Conservation (phyloP, 2,113 vertebrate genomes). For the Petroica traversi region DNA sequence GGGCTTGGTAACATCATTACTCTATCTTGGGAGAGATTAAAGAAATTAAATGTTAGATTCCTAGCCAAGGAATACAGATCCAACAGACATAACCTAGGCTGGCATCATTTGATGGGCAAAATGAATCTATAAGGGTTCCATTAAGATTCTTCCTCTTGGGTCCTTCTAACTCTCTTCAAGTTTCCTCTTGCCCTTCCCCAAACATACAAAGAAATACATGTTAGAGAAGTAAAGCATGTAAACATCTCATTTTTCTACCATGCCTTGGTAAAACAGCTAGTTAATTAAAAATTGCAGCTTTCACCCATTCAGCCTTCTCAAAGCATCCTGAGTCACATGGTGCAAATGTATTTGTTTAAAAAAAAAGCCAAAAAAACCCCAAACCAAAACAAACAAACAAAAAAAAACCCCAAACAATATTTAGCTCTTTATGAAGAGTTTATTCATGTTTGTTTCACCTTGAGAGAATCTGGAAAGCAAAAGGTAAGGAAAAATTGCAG, state of each 20-base stretch:
- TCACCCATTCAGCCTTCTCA: not conserved
- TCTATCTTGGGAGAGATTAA: slow-evolving; percentile 27
- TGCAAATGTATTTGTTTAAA: not conserved
- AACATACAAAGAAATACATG: not conserved
- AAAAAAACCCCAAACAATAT: too few relatives aligned
- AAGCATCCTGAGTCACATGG: not conserved
- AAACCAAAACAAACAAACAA: too few relatives aligned
- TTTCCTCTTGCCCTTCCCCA: not conserved
- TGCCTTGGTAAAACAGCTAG: not conserved
- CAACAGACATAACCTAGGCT: not conserved
- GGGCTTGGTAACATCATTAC: slow-evolving; percentile 1
- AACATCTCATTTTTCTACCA: not conserved
- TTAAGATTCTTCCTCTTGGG: not conserved
- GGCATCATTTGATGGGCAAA: not conserved
- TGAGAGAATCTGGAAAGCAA: not conserved
- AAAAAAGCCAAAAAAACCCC: too few relatives aligned
- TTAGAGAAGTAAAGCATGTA: not conserved
- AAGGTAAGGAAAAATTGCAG: not conserved
- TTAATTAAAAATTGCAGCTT: not conserved
- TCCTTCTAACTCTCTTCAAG: not conserved
- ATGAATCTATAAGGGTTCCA: not conserved
- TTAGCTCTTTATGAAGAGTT: not conserved
- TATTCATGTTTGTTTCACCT: not conserved
- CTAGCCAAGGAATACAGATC: not conserved
- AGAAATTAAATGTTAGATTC: slow-evolving; percentile 10